phyloP scores from a whole-genome alignment of 1,140 invertebrate species.

The Papilio helenus region DNA sequence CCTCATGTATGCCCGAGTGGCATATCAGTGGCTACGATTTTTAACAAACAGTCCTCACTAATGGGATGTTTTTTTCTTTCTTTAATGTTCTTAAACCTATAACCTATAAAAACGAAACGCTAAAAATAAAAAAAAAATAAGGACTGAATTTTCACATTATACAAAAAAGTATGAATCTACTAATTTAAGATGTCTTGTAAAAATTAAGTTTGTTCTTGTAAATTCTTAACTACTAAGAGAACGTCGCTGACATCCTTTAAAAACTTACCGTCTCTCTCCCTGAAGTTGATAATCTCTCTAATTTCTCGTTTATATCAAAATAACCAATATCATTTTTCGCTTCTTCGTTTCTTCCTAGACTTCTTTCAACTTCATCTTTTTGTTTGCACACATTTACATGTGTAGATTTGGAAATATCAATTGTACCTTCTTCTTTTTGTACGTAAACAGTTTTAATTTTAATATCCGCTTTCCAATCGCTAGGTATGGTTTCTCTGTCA shows the following conservation, averaged over 20 bases:
- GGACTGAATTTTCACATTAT: background rate
- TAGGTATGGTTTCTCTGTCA: conserved; percentile 42
- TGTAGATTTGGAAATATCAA: background rate
- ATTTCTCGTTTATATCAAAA: background rate
- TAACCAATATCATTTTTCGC: background rate
- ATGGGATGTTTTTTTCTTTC: background rate
- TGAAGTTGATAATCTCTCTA: background rate
- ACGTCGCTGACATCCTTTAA: background rate
- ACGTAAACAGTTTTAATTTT: conserved; percentile 36
- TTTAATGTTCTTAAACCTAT: background rate
- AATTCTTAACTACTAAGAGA: background rate
- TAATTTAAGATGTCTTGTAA: background rate
- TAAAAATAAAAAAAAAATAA: background rate
- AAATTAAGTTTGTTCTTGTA: background rate
- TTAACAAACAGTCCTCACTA: background rate
- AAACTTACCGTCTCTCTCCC: conserved; percentile 1
- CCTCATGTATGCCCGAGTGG: background rate
- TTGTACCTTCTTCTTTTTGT: conserved; percentile 3
- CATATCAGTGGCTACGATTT: conserved; percentile 17
- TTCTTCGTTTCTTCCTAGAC: background rate
- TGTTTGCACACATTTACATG: background rate
- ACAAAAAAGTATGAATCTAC: too few species aligned
- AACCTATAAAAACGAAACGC: background rate
- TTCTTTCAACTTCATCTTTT: background rate
- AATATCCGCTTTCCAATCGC: conserved; percentile 41